These are phyloP conservation scores for Sebastes trivittatus DNA, from an alignment of 2,797 vertebrate species.

Conservation along the genomic window DNA sequence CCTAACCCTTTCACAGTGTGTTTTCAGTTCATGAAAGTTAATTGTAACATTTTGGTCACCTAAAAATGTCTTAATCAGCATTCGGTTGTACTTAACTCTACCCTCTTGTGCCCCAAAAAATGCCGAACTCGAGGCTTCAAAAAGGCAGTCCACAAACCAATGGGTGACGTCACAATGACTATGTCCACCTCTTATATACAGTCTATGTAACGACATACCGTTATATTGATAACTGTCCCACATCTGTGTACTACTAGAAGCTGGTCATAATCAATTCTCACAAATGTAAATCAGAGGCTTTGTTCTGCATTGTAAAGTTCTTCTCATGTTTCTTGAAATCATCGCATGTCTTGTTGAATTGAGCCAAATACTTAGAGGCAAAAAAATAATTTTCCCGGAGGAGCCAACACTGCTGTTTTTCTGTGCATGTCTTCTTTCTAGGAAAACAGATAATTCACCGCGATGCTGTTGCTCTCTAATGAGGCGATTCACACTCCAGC, in stretches of 20 bases:
- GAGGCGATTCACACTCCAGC: conserved; percentile 46
- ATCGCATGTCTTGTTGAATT: not conserved
- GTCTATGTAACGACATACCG: not conserved
- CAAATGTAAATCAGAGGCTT: not conserved
- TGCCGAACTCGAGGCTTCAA: no score
- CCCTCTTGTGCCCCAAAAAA: no score
- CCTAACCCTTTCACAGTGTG: no score
- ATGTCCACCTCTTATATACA: no score
- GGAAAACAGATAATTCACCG: conserved; percentile 18
- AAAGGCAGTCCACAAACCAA: no score
- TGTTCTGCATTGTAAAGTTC: not conserved
- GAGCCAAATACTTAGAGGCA: not conserved
- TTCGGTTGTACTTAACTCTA: no score
- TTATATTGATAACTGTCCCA: not conserved
- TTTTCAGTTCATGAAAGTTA: no score
- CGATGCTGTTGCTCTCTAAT: conserved; percentile 30
- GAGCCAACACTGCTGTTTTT: conserved; percentile 18
- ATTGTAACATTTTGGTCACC: no score
- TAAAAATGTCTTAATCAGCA: no score
- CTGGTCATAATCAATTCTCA: not conserved
- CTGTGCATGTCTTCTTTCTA: not conserved
- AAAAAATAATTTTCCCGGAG: not conserved
- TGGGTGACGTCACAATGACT: no score
- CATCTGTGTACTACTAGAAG: not conserved
- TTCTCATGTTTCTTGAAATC: not conserved